These are phyloP conservation scores for Coelopa pilipes DNA, from an alignment of 2,888 invertebrate species.

Conservation along the genomic window DNA sequence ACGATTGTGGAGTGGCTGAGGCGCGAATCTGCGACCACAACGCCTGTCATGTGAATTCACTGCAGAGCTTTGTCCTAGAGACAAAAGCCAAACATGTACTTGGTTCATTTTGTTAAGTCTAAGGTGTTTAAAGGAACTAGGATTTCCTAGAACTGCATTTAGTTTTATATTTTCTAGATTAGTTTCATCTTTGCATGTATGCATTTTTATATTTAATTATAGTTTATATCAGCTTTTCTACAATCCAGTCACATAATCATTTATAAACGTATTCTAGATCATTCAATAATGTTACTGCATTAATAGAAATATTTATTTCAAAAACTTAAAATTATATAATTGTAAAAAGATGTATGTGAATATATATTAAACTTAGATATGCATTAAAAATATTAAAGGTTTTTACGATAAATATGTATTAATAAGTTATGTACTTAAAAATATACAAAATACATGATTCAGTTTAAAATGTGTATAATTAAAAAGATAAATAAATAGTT, in stretches of 20 bases:
- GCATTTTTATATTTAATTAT: neutral
- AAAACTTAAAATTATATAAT: neutral
- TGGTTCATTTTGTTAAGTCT: no score
- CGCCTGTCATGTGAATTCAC: no score
- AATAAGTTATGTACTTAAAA: constrained; percentile 31
- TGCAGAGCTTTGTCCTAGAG: no score
- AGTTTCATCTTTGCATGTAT: neutral
- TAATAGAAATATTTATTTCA: neutral
- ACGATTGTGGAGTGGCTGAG: constrained; percentile 80
- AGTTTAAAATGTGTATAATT: neutral
- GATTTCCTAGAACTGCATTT: no score
- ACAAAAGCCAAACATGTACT: no score
- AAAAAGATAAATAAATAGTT: no score
- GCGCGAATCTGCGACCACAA: constrained; percentile 13
- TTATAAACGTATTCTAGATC: constrained; percentile 3
- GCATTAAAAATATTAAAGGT: constrained; percentile 9
- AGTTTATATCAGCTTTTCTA: neutral
- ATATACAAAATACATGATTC: constrained; percentile 1
- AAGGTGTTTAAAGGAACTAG: no score
- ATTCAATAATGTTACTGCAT: neutral
- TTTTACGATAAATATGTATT: constrained; percentile 12
- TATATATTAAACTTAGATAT: constrained; percentile 12
- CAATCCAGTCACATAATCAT: neutral
- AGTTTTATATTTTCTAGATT: no score
- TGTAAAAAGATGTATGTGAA: constrained; percentile 7